A percentile compares a stretch with the other conserved stretches of the same genome.
These are phyloP conservation scores for Piaya cayana DNA, from an alignment of 2,113 vertebrate species.

Conservation along the genomic window DNA sequence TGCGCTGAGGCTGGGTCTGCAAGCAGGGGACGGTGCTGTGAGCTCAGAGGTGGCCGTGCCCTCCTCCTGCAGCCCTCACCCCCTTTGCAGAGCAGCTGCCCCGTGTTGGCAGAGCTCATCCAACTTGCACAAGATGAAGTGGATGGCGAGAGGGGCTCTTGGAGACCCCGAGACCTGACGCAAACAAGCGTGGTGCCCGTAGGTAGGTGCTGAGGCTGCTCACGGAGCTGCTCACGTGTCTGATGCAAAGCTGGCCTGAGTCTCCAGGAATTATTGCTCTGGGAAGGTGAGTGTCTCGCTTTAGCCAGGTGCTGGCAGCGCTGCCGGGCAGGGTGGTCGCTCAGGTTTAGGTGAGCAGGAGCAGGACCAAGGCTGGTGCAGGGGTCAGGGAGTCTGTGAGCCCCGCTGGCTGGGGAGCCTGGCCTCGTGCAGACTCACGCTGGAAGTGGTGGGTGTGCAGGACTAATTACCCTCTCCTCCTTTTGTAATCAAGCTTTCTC, in stretches of 20 bases:
- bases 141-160: background rate
- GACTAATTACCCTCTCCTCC: background rate
- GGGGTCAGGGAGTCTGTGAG: background rate
- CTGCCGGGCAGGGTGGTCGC: background rate
- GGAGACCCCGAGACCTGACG: background rate
- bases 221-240: background rate
- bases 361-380: fast-evolving
- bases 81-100: background rate
- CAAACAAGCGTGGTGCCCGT: background rate
- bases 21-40: fast-evolving
- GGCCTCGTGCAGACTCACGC: background rate
- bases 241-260: background rate
- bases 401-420: background rate
- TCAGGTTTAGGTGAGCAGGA: fast-evolving
- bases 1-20: background rate
- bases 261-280: fast-evolving
- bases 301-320: background rate
- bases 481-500: background rate
- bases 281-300: fast-evolving
- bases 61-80: background rate
- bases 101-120: background rate
- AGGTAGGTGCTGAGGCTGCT: background rate
- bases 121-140: background rate
- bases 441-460: background rate
- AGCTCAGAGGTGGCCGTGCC: no score